Percentiles rank a stretch among this genome's conserved stretches.
Conservation (phyloP, 2,888 invertebrate species). For the Tridacna crocea region DNA sequence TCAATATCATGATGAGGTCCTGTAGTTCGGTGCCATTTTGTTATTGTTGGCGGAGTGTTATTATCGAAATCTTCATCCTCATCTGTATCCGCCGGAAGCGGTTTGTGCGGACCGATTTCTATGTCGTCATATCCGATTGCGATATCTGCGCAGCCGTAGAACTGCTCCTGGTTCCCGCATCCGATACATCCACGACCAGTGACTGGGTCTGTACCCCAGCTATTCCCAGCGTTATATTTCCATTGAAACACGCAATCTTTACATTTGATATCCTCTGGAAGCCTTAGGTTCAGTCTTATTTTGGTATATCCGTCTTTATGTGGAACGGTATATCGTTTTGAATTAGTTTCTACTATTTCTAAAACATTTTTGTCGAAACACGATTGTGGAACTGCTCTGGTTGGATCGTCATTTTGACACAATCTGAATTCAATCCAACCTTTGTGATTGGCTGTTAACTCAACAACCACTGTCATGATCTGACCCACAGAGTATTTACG, state of each 20-base stretch:
- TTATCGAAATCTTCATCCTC: conserved; percentile 38
- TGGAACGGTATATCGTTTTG: conserved; percentile 63
- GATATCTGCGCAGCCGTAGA: conserved; percentile 78
- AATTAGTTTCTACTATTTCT: conserved; percentile 55
- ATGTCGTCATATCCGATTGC: conserved; percentile 75
- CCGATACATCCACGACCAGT: conserved; percentile 71
- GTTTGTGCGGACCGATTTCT: conserved; percentile 47
- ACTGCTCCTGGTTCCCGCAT: conserved; percentile 78
- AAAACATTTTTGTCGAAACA: conserved; percentile 77
- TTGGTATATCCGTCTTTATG: conserved; percentile 59
- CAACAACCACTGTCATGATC: conserved; percentile 77
- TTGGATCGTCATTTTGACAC: conserved; percentile 76
- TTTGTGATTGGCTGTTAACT: conserved; percentile 83
- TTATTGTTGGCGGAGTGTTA: conserved; percentile 25
- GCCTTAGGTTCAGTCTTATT: conserved; percentile 63
- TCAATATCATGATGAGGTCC: background rate
- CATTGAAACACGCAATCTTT: conserved; percentile 77
- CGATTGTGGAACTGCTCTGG: conserved; percentile 72
- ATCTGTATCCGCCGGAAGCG: conserved; percentile 58
- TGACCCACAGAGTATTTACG: conserved; percentile 78
- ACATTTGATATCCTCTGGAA: conserved; percentile 71
- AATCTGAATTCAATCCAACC: conserved; percentile 82
- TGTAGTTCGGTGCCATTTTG: conserved; percentile 33
- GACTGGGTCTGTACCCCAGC: conserved; percentile 72
- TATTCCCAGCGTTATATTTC: conserved; percentile 79